phyloP scores from a whole-genome alignment of 2,113 vertebrate genomes.

The Puffinus mauretanicus region DNA sequence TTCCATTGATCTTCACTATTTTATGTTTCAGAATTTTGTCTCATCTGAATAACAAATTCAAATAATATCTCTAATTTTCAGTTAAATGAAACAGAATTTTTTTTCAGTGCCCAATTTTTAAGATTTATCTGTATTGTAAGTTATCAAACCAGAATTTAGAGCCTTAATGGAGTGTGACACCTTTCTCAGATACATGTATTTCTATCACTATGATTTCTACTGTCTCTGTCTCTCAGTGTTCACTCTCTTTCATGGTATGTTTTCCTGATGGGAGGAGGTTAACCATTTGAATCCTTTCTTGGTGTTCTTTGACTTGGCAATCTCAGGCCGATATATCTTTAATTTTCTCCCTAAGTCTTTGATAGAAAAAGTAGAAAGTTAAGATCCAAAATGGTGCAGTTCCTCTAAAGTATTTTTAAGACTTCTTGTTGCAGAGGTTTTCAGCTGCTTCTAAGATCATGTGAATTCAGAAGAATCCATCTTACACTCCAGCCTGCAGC shows the following conservation, averaged over 20 bases:
- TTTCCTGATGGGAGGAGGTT: background rate
- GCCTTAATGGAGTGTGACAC: background rate
- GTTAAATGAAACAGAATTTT: background rate
- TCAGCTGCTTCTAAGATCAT: background rate
- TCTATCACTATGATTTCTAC: background rate
- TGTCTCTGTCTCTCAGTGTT: background rate
- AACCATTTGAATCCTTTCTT: background rate
- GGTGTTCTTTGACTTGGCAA: background rate
- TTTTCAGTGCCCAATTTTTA: background rate
- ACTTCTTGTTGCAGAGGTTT: background rate
- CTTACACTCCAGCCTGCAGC: background rate
- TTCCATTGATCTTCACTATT: background rate
- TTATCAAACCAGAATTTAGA: background rate
- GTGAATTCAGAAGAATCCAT: background rate
- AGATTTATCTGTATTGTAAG: background rate
- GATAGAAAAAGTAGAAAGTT: background rate
- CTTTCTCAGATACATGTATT: background rate
- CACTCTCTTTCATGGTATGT: background rate
- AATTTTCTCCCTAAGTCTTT: background rate
- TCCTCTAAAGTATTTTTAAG: background rate
- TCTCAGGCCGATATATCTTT: background rate
- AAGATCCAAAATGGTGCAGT: background rate
- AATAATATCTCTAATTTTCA: background rate
- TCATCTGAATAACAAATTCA: background rate
- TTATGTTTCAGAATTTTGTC: background rate